phyloP scores from a whole-genome alignment of 2,113 vertebrate genomes.

The Symphodus melops region DNA sequence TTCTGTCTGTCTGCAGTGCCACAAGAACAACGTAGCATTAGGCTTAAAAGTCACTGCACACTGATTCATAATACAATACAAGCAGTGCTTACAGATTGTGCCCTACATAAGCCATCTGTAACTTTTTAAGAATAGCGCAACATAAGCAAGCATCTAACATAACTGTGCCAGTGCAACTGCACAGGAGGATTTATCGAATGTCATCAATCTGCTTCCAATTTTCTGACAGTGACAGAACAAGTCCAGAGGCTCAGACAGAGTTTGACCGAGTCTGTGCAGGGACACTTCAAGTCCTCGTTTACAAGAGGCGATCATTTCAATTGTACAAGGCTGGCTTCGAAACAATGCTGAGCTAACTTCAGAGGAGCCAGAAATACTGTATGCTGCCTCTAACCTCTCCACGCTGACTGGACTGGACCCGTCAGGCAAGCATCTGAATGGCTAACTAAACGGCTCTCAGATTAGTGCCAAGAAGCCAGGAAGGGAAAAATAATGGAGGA shows the following conservation, averaged over 20 bases:
- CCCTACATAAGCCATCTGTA: conserved; percentile 65
- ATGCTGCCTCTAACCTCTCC: neutral
- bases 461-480: conserved; percentile 30
- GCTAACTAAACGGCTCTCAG: conserved; percentile 37
- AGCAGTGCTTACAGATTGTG: conserved; percentile 25
- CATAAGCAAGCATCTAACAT: conserved; percentile 53
- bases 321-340: conserved; percentile 7
- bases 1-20: neutral
- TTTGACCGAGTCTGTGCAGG: conserved; percentile 34
- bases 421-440: conserved; percentile 49
- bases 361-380: conserved; percentile 4
- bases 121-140: conserved; percentile 53
- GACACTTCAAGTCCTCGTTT: conserved; percentile 35
- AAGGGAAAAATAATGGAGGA: conserved; percentile 28
- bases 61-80: conserved; percentile 4
- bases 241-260: conserved; percentile 41
- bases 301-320: neutral
- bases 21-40: conserved; percentile 12
- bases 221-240: conserved; percentile 41
- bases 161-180: conserved; percentile 41
- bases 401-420: conserved; percentile 27
- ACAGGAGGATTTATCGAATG: conserved; percentile 28
- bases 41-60: conserved; percentile 14
- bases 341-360: conserved; percentile 28
- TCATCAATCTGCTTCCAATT: conserved; percentile 52